A percentile compares a stretch with the other conserved stretches of the same genome.
These are phyloP conservation scores for Caenorhabditis sp. DNA, from an alignment of 2,888 invertebrate genomes.

Conservation along the genomic window DNA sequence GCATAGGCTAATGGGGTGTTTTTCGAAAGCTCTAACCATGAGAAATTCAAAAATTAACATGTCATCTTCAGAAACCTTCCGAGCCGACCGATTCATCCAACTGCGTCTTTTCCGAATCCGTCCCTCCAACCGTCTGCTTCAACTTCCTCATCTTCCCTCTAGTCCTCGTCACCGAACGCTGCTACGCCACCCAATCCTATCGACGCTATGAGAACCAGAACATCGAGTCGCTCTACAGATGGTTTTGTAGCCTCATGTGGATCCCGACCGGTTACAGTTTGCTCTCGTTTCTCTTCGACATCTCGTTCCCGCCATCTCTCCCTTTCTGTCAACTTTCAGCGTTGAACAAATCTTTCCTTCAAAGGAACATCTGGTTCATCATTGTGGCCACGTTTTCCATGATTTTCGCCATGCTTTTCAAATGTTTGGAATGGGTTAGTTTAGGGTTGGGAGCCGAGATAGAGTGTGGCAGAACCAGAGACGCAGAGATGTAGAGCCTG, in stretches of 20 bases:
- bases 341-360: constrained; percentile 25
- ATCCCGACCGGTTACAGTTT: constrained; percentile 21
- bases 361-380: constrained; percentile 45
- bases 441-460: neutral
- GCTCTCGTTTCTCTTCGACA: constrained; percentile 11
- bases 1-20: neutral
- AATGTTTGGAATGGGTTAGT: constrained; percentile 20
- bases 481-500: neutral
- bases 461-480: neutral
- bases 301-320: constrained; percentile 14
- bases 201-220: constrained; percentile 34
- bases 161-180: constrained; percentile 30
- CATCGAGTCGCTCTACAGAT: constrained; percentile 16
- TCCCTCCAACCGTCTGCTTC: constrained; percentile 38
- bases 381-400: constrained; percentile 31
- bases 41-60: neutral
- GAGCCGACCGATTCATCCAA: no score
- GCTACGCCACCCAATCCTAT: constrained; percentile 40
- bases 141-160: constrained; percentile 42
- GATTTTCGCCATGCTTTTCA: constrained; percentile 33
- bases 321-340: constrained; percentile 31
- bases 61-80: no score
- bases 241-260: constrained; percentile 33
- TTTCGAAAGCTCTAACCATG: neutral
- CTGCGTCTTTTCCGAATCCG: constrained; percentile 33